Evolutionary conservation across 2,888 invertebrate genomes (phyloP).

Genomic region (Dorcus parallelipipedus): DNA sequence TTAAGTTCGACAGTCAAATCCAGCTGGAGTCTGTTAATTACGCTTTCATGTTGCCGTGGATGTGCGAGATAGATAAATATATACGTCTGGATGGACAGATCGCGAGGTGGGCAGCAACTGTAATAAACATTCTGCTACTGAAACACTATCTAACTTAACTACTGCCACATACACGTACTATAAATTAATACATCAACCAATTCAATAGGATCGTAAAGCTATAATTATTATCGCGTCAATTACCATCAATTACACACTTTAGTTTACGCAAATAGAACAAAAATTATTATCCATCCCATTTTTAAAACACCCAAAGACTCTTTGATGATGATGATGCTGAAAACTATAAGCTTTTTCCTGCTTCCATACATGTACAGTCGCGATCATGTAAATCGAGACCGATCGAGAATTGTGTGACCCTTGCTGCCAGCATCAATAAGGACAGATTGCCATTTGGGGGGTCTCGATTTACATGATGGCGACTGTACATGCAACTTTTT

Average conservation of each 20-base stretch:
- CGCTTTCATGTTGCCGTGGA: constrained; percentile 31
- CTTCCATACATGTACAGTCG: no score
- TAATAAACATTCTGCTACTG: constrained; percentile 21
- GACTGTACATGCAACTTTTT: no score
- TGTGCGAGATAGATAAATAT: constrained; percentile 31
- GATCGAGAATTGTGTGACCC: no score
- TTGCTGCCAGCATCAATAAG: no score
- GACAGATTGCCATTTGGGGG: no score
- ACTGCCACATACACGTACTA: constrained; percentile 15
- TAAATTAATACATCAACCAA: constrained; percentile 10
- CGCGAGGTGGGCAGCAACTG: constrained; percentile 16
- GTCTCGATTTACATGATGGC: no score
- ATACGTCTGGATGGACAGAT: constrained; percentile 25
- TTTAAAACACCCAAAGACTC: no score
- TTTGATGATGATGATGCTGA: no score
- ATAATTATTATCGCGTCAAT: not conserved
- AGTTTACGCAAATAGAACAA: no score
- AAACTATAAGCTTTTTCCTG: no score
- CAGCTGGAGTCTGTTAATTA: constrained; percentile 36
- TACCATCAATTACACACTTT: not conserved
- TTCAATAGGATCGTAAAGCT: constrained; percentile 1
- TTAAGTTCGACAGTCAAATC: constrained; percentile 39
- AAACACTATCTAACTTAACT: constrained; percentile 18
- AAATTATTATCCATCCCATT: no score
- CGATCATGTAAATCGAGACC: no score